Evolutionary conservation across 2,797 vertebrate genomes (phyloP), one percentile per base, ranked within the genome.

Genomic region (Syndactyla subalaris): DNA sequence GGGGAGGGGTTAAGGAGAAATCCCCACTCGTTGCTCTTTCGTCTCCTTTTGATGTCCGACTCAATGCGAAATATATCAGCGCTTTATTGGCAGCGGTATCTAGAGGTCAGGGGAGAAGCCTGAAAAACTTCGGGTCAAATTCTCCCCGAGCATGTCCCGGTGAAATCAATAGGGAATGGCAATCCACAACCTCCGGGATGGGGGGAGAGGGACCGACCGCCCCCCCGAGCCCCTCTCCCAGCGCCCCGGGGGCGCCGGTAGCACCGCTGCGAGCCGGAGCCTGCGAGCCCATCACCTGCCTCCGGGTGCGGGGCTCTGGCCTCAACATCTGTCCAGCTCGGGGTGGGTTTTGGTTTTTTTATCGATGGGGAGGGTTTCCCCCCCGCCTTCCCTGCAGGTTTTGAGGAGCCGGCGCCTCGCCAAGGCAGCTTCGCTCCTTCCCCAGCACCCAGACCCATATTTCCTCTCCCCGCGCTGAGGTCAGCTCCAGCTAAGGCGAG

Each of bases 1-100:
- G 80, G 84, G 89, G 85, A 92, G 83, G 86, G 91, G 51, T 89
- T 83, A 76, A 34, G 72, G n/a, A 54, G 72, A 79, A 70, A 66
- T 66, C 80, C 41, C 66, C 68, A 3, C 49, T 82, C 76, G 13
- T 36, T 65, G 67, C 58, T 78, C 2, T 75, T 66, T 54, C 62
- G 15, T 59, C 78, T 75, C 45, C 58, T 84, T 91, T 72, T 54
- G 82, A 72, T 75, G 88, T 95, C 36, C 24, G 45, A 6, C 52
- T 70, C 79, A 39, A 36, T 49, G 82, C 5, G 54, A 89, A 63
- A 83, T 74, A 45, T 59, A 68, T 66, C 75, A 24, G 55, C 3
- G 38, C 43, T 70, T 90, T 88, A 81, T 88, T 77, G 86, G 94
- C 86, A 81, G 86, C 46, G 38, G 70, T 62, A 81, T 85, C 79